phyloP scores from a whole-genome alignment of 2,888 invertebrate species.

The Dyspetes luteomarginatus region DNA sequence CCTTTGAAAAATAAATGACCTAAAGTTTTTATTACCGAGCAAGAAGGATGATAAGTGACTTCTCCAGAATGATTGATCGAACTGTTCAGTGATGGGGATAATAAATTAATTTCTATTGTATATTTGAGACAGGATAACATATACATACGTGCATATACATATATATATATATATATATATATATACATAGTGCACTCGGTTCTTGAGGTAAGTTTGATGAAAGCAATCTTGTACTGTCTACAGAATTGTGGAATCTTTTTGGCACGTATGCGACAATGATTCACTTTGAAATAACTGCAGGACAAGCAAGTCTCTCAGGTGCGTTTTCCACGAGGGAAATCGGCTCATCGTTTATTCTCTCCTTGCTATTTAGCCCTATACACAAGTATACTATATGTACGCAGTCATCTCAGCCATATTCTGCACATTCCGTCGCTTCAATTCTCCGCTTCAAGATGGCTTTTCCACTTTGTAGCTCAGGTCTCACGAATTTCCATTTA shows the following conservation, averaged over 20 bases:
- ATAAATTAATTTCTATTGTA: too few relatives aligned
- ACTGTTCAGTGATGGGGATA: too few relatives aligned
- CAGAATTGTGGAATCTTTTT: not conserved
- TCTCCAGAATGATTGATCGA: too few relatives aligned
- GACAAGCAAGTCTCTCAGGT: not conserved
- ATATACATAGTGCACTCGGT: too few relatives aligned
- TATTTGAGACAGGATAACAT: not conserved
- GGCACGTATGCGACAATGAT: not conserved
- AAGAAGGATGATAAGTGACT: too few relatives aligned
- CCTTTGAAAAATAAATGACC: too few relatives aligned
- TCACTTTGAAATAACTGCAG: not conserved
- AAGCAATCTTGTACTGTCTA: not conserved
- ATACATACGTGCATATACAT: not conserved
- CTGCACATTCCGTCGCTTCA: not conserved
- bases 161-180: not conserved
- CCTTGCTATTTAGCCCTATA: not conserved
- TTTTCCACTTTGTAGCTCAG: conserved; percentile 14
- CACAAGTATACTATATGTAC: too few relatives aligned
- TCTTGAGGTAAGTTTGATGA: not conserved
- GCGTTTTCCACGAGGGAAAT: not conserved
- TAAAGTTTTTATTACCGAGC: too few relatives aligned
- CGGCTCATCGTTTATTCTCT: not conserved
- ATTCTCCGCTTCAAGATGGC: conserved; percentile 15
- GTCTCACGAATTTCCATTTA: conserved; percentile 4
- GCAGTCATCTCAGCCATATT: too few relatives aligned